Conservation (phyloP, 2,888 invertebrate species). For the Heliconius aoede region DNA sequence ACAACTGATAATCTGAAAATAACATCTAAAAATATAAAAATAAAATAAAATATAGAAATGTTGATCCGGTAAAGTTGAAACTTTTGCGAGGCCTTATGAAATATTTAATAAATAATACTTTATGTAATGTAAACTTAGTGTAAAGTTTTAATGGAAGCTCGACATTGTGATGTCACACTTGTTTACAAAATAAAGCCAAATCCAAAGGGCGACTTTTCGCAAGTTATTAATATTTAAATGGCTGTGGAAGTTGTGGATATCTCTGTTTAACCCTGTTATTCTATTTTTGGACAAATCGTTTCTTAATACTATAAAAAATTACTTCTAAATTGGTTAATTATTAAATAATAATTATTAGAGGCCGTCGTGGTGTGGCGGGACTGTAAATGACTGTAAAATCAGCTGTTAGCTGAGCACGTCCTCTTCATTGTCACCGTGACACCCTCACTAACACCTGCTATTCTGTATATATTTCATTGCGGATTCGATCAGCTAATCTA, state of each 20-base stretch:
- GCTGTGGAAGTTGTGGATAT: conserved; percentile 21
- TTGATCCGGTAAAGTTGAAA: not conserved
- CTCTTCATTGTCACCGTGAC: too few species aligned
- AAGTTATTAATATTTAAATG: conserved; percentile 37
- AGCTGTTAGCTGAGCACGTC: too few species aligned
- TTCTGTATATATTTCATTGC: too few species aligned
- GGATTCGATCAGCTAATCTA: too few species aligned
- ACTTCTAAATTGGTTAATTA: too few species aligned
- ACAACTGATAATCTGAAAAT: too few species aligned
- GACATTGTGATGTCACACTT: conserved; percentile 32
- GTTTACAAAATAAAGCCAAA: conserved; percentile 29
- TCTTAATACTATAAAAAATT: not conserved
- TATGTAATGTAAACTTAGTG: conserved; percentile 17
- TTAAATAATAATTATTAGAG: too few species aligned
- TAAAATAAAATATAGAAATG: not conserved
- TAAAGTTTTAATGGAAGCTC: conserved; percentile 28
- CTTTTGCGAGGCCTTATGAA: not conserved
- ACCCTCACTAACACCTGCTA: too few species aligned
- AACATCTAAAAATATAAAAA: too few species aligned
- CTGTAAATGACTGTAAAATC: too few species aligned
- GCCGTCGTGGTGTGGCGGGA: too few species aligned
- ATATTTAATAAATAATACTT: conserved; percentile 26
- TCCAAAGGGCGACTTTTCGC: conserved; percentile 19
- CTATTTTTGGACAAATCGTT: not conserved
- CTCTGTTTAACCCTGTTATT: conserved; percentile 27